A percentile compares a stretch with the other conserved stretches of the same genome.
Conservation (phyloP, 2,113 vertebrate species). For the Tragulus kanchil region DNA sequence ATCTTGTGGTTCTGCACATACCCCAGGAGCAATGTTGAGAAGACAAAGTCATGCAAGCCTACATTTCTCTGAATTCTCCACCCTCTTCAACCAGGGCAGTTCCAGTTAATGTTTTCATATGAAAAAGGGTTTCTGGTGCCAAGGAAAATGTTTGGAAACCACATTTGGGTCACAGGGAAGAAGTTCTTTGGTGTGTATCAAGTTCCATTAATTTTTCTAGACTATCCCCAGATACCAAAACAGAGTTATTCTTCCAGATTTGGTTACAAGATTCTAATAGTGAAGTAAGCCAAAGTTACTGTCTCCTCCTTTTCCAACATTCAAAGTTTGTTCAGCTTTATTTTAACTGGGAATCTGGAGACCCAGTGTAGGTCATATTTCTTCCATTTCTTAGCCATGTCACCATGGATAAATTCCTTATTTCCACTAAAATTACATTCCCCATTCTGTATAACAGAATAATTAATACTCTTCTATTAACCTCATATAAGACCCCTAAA, state of each 20-base stretch:
- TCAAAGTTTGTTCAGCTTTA: not conserved
- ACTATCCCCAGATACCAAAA: not conserved
- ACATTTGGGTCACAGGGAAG: not conserved
- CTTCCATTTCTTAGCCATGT: not conserved
- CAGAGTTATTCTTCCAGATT: not conserved
- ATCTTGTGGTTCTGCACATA: not conserved
- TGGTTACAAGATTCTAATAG: not conserved
- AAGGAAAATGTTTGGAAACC: not conserved
- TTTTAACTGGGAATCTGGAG: not conserved
- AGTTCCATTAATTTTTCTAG: not conserved
- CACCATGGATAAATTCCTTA: not conserved
- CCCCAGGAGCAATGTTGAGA: not conserved
- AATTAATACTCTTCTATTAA: not conserved
- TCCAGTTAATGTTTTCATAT: not conserved
- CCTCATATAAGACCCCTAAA: not conserved
- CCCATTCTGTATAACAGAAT: not conserved
- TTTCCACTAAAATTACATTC: constrained; percentile 37
- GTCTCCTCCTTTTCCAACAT: not conserved
- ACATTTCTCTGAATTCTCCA: not conserved
- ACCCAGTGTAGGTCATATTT: not conserved
- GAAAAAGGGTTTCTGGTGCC: not conserved
- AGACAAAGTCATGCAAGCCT: not conserved
- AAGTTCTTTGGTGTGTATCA: not conserved
- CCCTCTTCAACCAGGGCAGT: not conserved
- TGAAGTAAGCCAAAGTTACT: not conserved